phyloP scores from a whole-genome alignment of 1,140 invertebrate genomes.

The Macrobrachium nipponense region DNA sequence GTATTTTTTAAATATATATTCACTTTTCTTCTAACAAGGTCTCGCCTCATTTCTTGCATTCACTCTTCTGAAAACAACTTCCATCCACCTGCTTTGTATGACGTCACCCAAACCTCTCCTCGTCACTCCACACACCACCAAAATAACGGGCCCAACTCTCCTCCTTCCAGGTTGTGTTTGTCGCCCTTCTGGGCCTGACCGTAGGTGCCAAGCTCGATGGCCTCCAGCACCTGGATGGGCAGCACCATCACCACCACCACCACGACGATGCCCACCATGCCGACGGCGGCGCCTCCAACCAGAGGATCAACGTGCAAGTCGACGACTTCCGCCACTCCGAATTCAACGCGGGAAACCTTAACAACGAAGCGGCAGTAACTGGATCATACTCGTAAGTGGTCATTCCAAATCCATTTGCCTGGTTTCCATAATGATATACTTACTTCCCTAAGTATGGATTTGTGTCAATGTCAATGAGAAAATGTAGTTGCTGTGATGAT shows the following conservation, averaged over 20 bases:
- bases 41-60: no score
- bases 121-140: no score
- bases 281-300: neutral
- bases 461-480: neutral
- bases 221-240: conserved; percentile 1
- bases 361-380: neutral
- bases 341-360: neutral
- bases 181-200: conserved; percentile 2
- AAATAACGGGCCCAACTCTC: neutral
- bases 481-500: neutral
- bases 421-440: neutral
- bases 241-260: neutral
- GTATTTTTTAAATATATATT: no score
- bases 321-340: conserved; percentile 15
- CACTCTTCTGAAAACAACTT: no score
- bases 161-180: neutral
- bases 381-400: conserved; percentile 38
- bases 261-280: conserved; percentile 3
- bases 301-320: conserved; percentile 20
- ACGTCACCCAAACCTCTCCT: no score
- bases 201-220: neutral
- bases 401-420: neutral
- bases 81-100: no score
- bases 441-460: neutral
- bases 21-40: no score